Percentiles rank a stretch among this genome's conserved stretches.
Evolutionary conservation across 1,140 invertebrate species (phyloP).

Genomic region (Aphaenogaster rudis): DNA sequence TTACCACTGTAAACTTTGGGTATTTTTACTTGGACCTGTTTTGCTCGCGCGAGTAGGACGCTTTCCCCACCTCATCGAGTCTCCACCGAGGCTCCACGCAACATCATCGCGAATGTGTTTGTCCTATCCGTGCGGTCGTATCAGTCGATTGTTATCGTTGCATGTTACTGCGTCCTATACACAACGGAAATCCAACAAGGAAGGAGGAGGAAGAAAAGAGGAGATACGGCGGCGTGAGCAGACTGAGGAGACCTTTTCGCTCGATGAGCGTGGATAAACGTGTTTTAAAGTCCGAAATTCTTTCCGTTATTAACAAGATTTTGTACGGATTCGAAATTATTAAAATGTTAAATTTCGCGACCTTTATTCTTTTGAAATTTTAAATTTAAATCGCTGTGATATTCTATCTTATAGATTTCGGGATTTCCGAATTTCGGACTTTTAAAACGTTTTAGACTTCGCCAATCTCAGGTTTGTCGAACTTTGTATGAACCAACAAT

Average conservation of each 20-base stretch:
- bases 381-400: neutral
- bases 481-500: neutral
- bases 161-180: neutral
- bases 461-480: too few relatives aligned
- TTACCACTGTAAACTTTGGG: neutral
- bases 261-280: neutral
- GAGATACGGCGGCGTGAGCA: conserved; percentile 27
- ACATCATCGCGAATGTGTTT: neutral
- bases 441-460: too few relatives aligned
- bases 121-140: neutral
- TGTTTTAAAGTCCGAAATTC: neutral
- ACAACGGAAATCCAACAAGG: neutral
- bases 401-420: neutral
- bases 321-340: neutral
- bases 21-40: neutral
- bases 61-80: neutral
- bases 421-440: too few relatives aligned
- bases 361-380: neutral
- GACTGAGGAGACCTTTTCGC: neutral
- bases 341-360: neutral
- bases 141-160: neutral
- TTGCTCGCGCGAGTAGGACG: neutral
- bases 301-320: neutral
- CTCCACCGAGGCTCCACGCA: neutral
- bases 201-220: neutral